phyloP scores from a whole-genome alignment of 1,140 invertebrate species.

The Neodiprion pinetum region DNA sequence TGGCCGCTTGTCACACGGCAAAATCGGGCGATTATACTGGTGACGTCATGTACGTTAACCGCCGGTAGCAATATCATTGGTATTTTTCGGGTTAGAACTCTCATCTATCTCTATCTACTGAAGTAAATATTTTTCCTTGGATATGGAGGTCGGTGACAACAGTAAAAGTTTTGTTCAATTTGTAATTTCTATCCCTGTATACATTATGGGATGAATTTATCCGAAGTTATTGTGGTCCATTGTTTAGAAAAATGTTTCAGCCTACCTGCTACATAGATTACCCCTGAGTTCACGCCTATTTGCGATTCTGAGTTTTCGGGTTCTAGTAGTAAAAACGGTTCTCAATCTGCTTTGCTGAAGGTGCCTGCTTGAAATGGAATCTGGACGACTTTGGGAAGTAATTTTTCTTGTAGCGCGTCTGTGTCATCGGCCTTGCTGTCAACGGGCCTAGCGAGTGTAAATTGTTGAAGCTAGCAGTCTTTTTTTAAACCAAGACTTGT shows the following conservation, averaged over 20 bases:
- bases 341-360: neutral
- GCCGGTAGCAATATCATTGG: no score
- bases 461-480: neutral
- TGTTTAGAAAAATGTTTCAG: slow-evolving; percentile 3
- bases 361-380: neutral
- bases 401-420: slow-evolving; percentile 12
- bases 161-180: no score
- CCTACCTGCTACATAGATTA: slow-evolving; percentile 13
- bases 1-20: no score
- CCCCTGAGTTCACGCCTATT: neutral
- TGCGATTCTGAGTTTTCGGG: neutral
- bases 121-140: no score
- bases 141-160: no score
- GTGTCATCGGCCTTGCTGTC: slow-evolving; percentile 7
- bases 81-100: no score
- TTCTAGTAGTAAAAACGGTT: slow-evolving; percentile 5
- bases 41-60: no score
- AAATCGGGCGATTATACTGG: no score
- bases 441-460: slow-evolving; percentile 19
- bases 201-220: slow-evolving; percentile 8
- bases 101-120: no score
- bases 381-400: neutral
- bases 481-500: neutral
- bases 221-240: slow-evolving; percentile 7
- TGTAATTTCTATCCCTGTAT: neutral